A percentile compares a stretch with the other conserved stretches of the same genome.
Conservation (phyloP, 2,888 invertebrate species). For the Hetaerina titia region DNA sequence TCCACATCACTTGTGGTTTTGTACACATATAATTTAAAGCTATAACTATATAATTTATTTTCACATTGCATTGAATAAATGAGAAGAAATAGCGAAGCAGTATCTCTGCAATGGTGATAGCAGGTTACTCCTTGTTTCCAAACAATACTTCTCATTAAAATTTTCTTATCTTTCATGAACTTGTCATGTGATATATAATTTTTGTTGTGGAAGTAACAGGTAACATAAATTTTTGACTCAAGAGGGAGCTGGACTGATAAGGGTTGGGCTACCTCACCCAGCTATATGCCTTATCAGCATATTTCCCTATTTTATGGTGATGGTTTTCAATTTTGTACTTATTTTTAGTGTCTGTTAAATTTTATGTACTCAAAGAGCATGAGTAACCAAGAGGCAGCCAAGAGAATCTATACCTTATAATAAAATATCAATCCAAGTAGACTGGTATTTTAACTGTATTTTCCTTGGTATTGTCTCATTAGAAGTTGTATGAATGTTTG, state of each 20-base stretch:
- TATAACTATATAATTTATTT: no score
- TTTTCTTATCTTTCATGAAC: conserved; percentile 39
- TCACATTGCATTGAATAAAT: no score
- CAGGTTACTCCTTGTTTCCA: no score
- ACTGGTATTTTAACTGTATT: not conserved
- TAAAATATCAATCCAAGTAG: not conserved
- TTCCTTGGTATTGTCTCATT: conserved; percentile 34
- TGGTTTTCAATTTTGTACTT: conserved; percentile 11
- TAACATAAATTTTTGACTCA: not conserved
- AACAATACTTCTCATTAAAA: not conserved
- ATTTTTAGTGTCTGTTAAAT: not conserved
- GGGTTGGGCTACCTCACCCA: not conserved
- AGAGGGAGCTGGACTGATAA: not conserved
- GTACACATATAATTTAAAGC: no score
- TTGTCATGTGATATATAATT: conserved; percentile 21
- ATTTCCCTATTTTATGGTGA: conserved; percentile 10
- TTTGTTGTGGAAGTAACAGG: not conserved
- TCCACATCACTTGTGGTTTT: no score
- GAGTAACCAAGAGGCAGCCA: not conserved
- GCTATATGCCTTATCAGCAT: not conserved
- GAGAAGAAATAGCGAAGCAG: no score
- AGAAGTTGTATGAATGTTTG: not conserved
- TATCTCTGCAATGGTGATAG: no score
- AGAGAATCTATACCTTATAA: not conserved
- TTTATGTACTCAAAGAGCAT: conserved; percentile 14